Conservation (phyloP, 2,113 vertebrate genomes). For the Sapajus apella region DNA sequence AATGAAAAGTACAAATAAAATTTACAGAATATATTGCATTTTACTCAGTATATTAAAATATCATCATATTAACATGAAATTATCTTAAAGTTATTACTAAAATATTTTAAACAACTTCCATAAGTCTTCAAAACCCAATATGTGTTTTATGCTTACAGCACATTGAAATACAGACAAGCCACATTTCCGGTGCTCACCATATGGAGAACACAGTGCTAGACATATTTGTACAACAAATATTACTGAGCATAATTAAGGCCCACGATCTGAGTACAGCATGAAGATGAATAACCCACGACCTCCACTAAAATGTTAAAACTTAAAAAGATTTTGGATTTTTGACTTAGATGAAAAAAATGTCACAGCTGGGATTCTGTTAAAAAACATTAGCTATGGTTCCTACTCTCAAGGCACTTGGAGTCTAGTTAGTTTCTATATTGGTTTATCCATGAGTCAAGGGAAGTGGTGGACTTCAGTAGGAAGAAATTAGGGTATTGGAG, state of each 20-base stretch:
- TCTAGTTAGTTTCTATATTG: background rate
- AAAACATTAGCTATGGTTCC: background rate
- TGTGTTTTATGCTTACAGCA: background rate
- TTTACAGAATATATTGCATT: background rate
- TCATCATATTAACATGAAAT: background rate
- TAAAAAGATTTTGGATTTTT: background rate
- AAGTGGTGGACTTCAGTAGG: background rate
- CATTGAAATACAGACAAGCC: background rate
- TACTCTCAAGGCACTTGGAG: background rate
- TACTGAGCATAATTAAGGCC: background rate
- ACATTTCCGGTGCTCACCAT: too few relatives aligned
- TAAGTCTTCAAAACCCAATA: background rate
- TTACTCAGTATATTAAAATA: background rate
- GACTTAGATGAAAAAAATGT: conserved; percentile 10
- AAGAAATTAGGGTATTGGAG: background rate
- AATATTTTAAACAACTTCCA: background rate
- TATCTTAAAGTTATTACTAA: background rate
- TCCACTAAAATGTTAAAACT: background rate
- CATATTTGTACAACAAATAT: background rate
- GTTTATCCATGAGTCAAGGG: background rate
- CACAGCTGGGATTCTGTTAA: background rate
- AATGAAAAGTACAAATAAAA: background rate
- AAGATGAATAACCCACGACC: background rate
- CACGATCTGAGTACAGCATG: background rate
- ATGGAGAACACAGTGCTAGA: background rate